phyloP scores from a whole-genome alignment of 2,797 vertebrate genomes.

The Sardinella longiceps region DNA sequence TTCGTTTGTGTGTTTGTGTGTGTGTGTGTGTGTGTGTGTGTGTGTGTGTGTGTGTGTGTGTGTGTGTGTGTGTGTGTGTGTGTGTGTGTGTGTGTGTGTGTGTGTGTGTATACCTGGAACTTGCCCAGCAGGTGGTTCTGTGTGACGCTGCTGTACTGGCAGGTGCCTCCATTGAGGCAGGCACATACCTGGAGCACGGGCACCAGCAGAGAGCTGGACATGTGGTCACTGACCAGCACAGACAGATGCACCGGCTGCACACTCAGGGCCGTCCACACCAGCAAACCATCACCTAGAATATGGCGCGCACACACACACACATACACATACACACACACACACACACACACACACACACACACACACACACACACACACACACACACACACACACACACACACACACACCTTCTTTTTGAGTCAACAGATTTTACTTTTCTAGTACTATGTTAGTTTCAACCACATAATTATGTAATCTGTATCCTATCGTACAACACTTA shows the following conservation, averaged over 20 bases:
- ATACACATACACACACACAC: not conserved
- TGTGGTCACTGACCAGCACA: slow-evolving; percentile 71
- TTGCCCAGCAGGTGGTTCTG: slow-evolving; percentile 74
- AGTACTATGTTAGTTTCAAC: too few relatives aligned
- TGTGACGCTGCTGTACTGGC: slow-evolving; percentile 70
- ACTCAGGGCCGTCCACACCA: slow-evolving; percentile 73
- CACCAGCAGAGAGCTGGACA: slow-evolving; percentile 72
- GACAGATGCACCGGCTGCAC: slow-evolving; percentile 69
- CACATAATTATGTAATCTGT: too few relatives aligned
- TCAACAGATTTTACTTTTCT: too few relatives aligned
- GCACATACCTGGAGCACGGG: slow-evolving; percentile 76
- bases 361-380: not conserved
- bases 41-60: not conserved
- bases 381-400: not conserved
- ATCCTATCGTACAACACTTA: too few relatives aligned
- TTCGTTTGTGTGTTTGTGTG: not conserved
- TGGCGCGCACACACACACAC: not conserved
- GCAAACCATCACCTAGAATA: slow-evolving; percentile 64
- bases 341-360: not conserved
- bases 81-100: not conserved
- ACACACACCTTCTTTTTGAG: too few relatives aligned
- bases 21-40: too few relatives aligned
- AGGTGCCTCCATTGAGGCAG: slow-evolving; percentile 80
- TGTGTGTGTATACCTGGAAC: slow-evolving; percentile 73
- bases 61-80: not conserved